Conservation (phyloP, 2,113 vertebrate species). For the Tamias sibiricus region DNA sequence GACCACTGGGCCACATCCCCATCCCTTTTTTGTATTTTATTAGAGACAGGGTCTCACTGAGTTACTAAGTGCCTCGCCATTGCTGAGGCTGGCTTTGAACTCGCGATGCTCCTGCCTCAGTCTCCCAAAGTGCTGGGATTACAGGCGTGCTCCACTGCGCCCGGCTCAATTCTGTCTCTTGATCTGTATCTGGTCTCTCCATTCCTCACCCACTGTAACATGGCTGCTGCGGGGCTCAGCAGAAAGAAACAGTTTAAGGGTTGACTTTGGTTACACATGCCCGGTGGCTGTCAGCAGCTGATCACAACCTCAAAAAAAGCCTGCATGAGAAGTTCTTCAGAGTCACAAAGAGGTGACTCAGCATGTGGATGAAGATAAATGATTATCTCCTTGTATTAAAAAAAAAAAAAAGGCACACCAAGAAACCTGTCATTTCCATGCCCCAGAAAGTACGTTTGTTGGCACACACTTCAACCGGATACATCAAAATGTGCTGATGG, state of each 20-base stretch:
- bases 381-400: conserved; percentile 24
- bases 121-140: no score
- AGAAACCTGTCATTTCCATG: conserved; percentile 35
- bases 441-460: conserved; percentile 3
- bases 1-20: no score
- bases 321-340: background rate
- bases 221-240: background rate
- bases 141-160: no score
- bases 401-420: conserved; percentile 29
- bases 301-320: conserved; percentile 15
- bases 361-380: background rate
- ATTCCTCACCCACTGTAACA: background rate
- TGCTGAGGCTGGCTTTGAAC: no score
- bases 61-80: no score
- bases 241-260: background rate
- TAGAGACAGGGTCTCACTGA: no score
- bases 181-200: background rate
- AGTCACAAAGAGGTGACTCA: conserved; percentile 30
- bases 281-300: background rate
- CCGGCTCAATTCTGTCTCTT: background rate
- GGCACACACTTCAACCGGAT: background rate
- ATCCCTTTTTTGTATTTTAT: no score
- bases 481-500: background rate
- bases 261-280: background rate
- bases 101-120: no score